Base-by-base conservation (phyloP, 2,888 invertebrate genomes). In the Leucoptera coffeella region DNA sequence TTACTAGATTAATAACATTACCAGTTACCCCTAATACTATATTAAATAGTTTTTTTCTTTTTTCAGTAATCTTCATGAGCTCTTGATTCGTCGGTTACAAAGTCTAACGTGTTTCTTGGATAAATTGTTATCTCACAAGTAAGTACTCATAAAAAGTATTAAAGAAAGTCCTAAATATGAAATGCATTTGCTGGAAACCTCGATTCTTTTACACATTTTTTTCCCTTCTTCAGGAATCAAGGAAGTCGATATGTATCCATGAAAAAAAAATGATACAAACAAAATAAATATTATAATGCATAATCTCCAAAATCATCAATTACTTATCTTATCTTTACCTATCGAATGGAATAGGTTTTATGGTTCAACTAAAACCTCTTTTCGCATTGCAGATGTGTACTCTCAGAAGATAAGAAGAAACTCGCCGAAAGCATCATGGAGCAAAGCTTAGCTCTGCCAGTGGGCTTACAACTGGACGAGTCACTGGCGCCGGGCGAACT, bases 101-200 rank as follows among this genome's bases (percentile, higher is more conserved):
- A 82, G 82, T 38, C 49, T 82, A 31, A 77, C 81, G 1, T 65
- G 72, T 39, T 82, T 82, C 43, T 50, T 82, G 36, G 78, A 80
- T 35, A 77, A 78, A 30, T 50, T 82, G 17, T 47, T 82, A 13
- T 73, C 74, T 30, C 75, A 80, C 38, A 78, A 77, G 64, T 73
- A 57, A 40, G 71, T 73, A 13, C 15, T 6, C 15, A 25, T 17
- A 17, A 7, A 17, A 7, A 17, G n/a, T n/a, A n/a, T n/a, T n/a
- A n/a, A n/a, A n/a, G n/a, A n/a, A n/a, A n/a, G n/a, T n/a, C n/a
- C n/a, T n/a, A n/a, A n/a, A n/a, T n/a, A n/a, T n/a, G n/a, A n/a
- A n/a, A n/a, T n/a, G n/a, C n/a, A n/a, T n/a, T n/a, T n/a, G n/a
- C n/a, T n/a, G n/a, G n/a, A n/a, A n/a, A n/a, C n/a, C n/a, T n/a